These are phyloP conservation scores for Phenganax subtilis DNA, from an alignment of 92 coral and sea anemone species.

Conservation along the genomic window DNA sequence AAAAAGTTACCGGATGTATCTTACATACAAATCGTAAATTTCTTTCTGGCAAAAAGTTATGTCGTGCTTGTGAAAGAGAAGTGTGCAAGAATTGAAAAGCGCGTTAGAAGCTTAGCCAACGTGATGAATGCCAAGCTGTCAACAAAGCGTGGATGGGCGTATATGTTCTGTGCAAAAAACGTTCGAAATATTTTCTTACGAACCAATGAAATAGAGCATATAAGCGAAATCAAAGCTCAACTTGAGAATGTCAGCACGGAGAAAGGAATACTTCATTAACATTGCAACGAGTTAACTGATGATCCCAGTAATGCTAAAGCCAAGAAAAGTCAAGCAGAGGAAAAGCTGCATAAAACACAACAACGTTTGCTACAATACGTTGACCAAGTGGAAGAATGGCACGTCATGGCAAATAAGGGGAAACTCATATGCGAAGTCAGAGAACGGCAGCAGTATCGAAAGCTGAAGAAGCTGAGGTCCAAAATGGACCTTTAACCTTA, in stretches of 20 bases:
- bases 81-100: conserved; percentile 1
- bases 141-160: conserved; percentile 5
- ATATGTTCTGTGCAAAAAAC: background rate
- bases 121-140: background rate
- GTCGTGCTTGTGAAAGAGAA: background rate
- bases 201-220: background rate
- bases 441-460: background rate
- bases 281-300: background rate
- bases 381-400: background rate
- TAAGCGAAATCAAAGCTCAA: background rate
- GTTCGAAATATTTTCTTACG: background rate
- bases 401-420: background rate
- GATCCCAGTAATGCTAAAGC: background rate
- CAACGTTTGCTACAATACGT: conserved; percentile 3
- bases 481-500: no score
- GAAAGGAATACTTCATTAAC: background rate
- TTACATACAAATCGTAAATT: background rate
- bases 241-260: background rate
- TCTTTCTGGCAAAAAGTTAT: background rate
- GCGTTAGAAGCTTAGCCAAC: background rate
- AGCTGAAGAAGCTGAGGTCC: background rate
- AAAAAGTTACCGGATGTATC: background rate
- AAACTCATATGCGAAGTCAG: background rate
- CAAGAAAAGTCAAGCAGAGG: background rate
- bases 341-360: conserved; percentile 8